Conservation (phyloP, 1,140 invertebrate genomes). For the Drosophila nigromelanica region DNA sequence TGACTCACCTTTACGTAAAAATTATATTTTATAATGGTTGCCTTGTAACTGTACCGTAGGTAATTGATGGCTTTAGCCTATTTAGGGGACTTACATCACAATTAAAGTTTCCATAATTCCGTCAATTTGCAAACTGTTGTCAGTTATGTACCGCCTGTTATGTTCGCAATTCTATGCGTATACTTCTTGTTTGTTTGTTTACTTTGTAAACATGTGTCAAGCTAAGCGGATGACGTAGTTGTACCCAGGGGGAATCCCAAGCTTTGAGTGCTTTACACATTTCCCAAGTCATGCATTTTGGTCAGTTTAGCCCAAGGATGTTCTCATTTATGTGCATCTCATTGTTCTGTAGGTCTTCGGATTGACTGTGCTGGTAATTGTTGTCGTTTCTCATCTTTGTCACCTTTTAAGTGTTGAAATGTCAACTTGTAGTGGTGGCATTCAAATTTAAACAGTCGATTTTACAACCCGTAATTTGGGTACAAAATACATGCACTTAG, state of each 20-base stretch:
- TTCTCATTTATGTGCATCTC: constrained; percentile 27
- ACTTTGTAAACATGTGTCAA: neutral
- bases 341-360: constrained; percentile 29
- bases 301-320: constrained; percentile 3
- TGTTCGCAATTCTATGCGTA: neutral
- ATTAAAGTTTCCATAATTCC: neutral
- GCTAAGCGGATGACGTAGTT: neutral
- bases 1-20: neutral
- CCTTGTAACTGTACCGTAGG: neutral
- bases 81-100: neutral
- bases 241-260: neutral
- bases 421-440: constrained; percentile 1
- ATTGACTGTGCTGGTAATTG: constrained; percentile 1
- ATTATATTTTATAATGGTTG: neutral
- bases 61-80: neutral
- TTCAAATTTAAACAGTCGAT: neutral
- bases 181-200: constrained; percentile 4
- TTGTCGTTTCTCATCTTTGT: constrained; percentile 40
- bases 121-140: neutral
- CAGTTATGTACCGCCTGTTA: no score
- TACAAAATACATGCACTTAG: neutral
- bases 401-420: constrained; percentile 52
- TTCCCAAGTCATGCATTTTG: neutral
- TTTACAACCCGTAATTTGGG: neutral
- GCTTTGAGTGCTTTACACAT: neutral